phyloP scores from a whole-genome alignment of 2,797 vertebrate species.

The Pseudomugil gertrudae region DNA sequence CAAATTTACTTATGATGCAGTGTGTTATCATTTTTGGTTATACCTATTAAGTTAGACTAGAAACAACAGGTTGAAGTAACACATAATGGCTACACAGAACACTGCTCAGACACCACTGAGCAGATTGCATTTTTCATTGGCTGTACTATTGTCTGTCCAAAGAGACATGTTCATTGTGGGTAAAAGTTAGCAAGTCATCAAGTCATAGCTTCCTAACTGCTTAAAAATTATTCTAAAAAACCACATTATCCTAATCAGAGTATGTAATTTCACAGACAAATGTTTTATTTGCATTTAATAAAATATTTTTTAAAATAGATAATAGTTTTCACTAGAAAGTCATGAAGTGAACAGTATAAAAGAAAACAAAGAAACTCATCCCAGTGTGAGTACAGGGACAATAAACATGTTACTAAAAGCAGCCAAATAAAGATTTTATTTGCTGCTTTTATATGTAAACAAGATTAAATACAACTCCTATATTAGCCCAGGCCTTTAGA shows the following conservation, averaged over 20 bases:
- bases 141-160: slow-evolving; percentile 60
- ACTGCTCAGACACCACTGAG: slow-evolving; percentile 40
- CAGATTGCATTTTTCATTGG: slow-evolving; percentile 76
- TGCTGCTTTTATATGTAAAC: background rate
- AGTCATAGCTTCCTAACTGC: slow-evolving; percentile 64
- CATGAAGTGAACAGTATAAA: background rate
- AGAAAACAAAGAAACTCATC: background rate
- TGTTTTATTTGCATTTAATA: slow-evolving; percentile 1
- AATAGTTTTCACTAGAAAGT: background rate
- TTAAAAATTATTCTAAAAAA: slow-evolving; percentile 60
- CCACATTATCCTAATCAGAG: slow-evolving; percentile 13
- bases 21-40: background rate
- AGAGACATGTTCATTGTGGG: slow-evolving; percentile 68
- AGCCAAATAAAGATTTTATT: too few relatives aligned
- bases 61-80: slow-evolving; percentile 24
- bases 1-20: background rate
- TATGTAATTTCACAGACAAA: slow-evolving; percentile 26
- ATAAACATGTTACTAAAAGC: background rate
- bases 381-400: background rate
- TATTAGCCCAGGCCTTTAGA: background rate
- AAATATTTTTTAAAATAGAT: slow-evolving; percentile 6
- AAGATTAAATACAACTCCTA: background rate
- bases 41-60: slow-evolving; percentile 2
- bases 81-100: slow-evolving; percentile 12
- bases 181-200: slow-evolving; percentile 63